Evolutionary conservation across 2,888 invertebrate species (phyloP), one percentile per base, ranked within the genome.

Genomic region (Orthosia incerta): DNA sequence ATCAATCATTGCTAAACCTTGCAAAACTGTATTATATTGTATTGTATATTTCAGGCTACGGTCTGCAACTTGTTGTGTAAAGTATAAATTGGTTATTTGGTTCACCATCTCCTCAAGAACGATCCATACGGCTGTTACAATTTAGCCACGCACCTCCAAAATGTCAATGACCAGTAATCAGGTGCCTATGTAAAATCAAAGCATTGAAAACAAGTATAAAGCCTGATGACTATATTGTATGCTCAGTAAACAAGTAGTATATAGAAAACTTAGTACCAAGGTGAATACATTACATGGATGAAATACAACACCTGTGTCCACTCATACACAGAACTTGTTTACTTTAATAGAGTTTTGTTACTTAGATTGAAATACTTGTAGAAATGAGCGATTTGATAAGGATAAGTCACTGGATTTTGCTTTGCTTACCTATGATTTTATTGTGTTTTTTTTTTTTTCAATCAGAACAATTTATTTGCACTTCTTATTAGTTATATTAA

Each of bases 241-340:
- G 55, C 70, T 59, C 31, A 63, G 57, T 71, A 77, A 84, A 76
- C 62, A 74, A 60, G 55, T 75, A 45, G 62, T 69, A 76, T 59
- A 78, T 59, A 78, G 62, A 76, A 80, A 81, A 74, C 69, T 68
- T 68, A 18, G 45, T 68, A 56, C 83, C 87, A 90, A 89, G 88
- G 90, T 86, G 81, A 86, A 65, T 70, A 56, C 74, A 71, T 74
- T 76, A 76, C 56, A 63, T 79, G 59, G 65, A 67, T 80, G 84
- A 84, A 87, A 89, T 82, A 63, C 71, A 84, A 91, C 90, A 91
- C 89, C 83, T 91, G 90, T 86, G 72, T 59, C 45, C 73, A 79
- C 66, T 74, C 57, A 76, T 39, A 65, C 56, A 75, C 60, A 75
- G 56, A 71, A 66, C 62, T 53, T 80, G 77, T 82, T 76, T 80